Evolutionary conservation across 2,113 vertebrate genomes (phyloP), one percentile per base, ranked within the genome.

Genomic region (Scopus umbretta): DNA sequence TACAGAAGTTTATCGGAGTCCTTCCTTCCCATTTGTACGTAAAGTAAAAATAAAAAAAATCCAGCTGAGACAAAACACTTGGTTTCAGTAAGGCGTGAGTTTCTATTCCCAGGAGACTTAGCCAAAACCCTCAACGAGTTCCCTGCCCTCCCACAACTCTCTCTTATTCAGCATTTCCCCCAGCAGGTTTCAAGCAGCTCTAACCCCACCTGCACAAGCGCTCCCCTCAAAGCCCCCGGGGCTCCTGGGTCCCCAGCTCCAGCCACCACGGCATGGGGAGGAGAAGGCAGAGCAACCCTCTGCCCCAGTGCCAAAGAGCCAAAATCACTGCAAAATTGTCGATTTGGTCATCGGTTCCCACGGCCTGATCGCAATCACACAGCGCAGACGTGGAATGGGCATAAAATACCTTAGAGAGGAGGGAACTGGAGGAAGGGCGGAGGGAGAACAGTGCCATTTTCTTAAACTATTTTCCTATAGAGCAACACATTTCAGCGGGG

Each of bases 241-340:
- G 29, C 19, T 30, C 40, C 82, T 2, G 0, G 29, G 27, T 40
- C 43, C 21, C 65, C 93, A 6, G 19, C 55, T 30, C 34, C 32
- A 22, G 71, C 23, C 27, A 0, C 59, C 3, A 6, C 1, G 1
- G 49, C 22, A 9, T 3, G 0, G 56, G 19, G 7, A 29, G 21
- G 5, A 63, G 19, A 63, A 8, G 25, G 38, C 80, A 47, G 62
- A 79, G 49, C 25, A 15, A 34, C 56, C 47, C 25, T 10, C 12
- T 10, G 40, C 26, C 16, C n/a, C 19, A 7, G 40, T 3, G 2
- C 50, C 63, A 6, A 13, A 16, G 10, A 30, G 30, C 72, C 26
- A 13, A 25, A 47, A 27, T 5, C 55, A 30, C 2, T 3, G 10
- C 12, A 19, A 26, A 40, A 16, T 2, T 7, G 38, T 15, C 16